Evolutionary conservation across 2,888 invertebrate species (phyloP), one percentile per base, ranked within the genome.

Genomic region (Magallana nippona): DNA sequence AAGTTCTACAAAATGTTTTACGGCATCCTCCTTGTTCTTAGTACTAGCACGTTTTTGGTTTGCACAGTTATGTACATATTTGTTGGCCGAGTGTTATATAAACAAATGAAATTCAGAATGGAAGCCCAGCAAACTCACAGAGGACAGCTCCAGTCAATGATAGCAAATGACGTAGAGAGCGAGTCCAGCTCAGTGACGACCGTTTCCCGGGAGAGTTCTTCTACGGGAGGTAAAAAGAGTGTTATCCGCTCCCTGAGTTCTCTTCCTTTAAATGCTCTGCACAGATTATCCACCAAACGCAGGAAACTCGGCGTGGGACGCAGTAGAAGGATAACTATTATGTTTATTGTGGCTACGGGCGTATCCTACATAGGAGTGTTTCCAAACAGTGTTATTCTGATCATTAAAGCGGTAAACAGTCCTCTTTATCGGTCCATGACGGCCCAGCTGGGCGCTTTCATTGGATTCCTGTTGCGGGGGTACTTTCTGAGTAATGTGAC

Each of bases 321-420:
- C 27, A 82, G 71, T 71, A 82, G 63, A 56, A 56, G 82, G 19
- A 85, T 85, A 2, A 85, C 85, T 10, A 32, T 85, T n/a, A 85
- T 85, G 85, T 85, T 85, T 80, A 44, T 85, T 19, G 83, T 85
- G 2, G 85, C 85, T 1, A 85, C 85, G 1, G 85, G 83, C 19
- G 82, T 85, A 17, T 85, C 85, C 2, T 85, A 85, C 57, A 71
- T 83, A 1, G 85, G 85, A 1, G 83, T 82, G 17, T 44, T 85
- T 15, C 85, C 85, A 1, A 82, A 85, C 22, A 62, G 78, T 17
- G 63, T 85, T n/a, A 63, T 85, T 1, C 32, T 83, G n/a, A 60
- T 83, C 27, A 85, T 85, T 5, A 82, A 85, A 22, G 83, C 82
- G 0, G 19, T 82, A n/a, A 85, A 80, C 32, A 71, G 55, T 27